A percentile compares a stretch with the other conserved stretches of the same genome.
These are phyloP conservation scores for Agelaius tricolor DNA, from an alignment of 2,113 vertebrate genomes.

Conservation along the genomic window DNA sequence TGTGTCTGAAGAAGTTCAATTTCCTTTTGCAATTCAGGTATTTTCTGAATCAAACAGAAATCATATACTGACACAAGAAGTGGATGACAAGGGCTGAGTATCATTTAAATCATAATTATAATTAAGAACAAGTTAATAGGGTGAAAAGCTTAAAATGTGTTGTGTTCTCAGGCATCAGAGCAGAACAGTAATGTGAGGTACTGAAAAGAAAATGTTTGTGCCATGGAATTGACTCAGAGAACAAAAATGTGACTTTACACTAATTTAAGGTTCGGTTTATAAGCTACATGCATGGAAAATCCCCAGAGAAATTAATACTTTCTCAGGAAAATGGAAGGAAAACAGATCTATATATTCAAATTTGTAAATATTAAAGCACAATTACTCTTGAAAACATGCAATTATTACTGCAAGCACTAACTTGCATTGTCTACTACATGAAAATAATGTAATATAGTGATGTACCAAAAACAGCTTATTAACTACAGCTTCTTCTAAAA, in stretches of 20 bases:
- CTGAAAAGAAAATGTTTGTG: background rate
- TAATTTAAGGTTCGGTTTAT: background rate
- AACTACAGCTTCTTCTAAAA: background rate
- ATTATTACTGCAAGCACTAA: background rate
- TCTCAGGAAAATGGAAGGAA: background rate
- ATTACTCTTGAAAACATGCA: background rate
- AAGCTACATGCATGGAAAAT: background rate
- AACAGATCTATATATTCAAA: background rate
- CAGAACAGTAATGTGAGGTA: background rate
- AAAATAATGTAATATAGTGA: background rate
- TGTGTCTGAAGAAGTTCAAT: conserved; percentile 86
- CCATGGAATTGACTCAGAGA: background rate
- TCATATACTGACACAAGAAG: background rate
- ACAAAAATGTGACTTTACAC: background rate
- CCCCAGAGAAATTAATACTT: background rate
- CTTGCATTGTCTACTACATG: background rate
- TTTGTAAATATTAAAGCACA: background rate
- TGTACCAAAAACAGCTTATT: background rate
- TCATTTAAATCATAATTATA: background rate
- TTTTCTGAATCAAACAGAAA: conserved; percentile 69
- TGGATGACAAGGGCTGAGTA: background rate
- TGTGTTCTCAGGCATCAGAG: background rate
- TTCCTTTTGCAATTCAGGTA: conserved; percentile 89
- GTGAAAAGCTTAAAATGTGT: background rate
- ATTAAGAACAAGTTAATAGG: background rate